A percentile compares a stretch with the other conserved stretches of the same genome.
Conservation (phyloP, 2,797 vertebrate genomes). For the Anas bahamensis region DNA sequence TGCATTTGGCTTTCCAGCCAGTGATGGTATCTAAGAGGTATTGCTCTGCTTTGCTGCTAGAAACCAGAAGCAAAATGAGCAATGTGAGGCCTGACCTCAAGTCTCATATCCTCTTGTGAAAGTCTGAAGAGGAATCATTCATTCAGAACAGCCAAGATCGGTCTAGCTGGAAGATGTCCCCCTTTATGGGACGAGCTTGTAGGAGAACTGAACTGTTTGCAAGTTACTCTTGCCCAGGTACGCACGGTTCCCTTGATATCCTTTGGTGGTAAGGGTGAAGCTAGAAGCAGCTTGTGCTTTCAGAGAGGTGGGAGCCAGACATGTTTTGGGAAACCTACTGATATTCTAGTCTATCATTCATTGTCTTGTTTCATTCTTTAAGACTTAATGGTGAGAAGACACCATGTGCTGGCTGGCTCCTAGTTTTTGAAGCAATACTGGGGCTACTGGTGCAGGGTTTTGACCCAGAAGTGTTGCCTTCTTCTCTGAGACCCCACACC, state of each 20-base stretch:
- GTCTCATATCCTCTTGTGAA: background rate
- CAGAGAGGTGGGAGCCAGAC: background rate
- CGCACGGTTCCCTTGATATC: background rate
- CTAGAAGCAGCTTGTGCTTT: background rate
- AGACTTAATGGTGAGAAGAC: background rate
- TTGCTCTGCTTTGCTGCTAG: background rate
- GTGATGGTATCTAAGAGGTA: background rate
- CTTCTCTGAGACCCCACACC: background rate
- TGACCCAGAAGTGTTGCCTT: background rate
- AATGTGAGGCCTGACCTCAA: background rate
- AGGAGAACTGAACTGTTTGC: background rate
- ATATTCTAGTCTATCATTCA: background rate
- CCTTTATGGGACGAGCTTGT: background rate
- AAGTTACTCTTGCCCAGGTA: background rate
- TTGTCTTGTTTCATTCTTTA: background rate
- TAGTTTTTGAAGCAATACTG: background rate
- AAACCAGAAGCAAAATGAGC: background rate
- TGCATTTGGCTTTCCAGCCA: background rate
- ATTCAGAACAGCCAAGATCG: fast-evolving
- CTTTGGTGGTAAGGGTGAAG: background rate
- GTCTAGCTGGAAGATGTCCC: background rate
- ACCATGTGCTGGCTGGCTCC: background rate
- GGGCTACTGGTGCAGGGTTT: background rate
- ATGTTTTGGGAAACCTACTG: background rate
- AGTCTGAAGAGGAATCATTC: background rate